Conservation (phyloP, 2,113 vertebrate genomes). For the Columbina picui region DNA sequence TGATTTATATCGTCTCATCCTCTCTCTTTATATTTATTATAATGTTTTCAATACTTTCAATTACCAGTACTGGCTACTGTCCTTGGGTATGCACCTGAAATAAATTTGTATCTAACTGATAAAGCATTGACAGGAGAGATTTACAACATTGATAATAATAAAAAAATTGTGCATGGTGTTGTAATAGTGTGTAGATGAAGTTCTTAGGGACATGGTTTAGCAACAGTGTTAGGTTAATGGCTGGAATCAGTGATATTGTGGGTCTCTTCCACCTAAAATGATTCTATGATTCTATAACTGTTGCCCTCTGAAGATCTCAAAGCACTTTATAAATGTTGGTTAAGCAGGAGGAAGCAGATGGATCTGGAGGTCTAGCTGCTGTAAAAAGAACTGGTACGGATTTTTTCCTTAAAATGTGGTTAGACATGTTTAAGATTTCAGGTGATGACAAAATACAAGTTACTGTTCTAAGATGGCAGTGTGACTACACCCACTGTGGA, state of each 20-base stretch:
- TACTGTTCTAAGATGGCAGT: neutral
- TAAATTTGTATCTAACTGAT: constrained; percentile 12
- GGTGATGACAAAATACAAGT: neutral
- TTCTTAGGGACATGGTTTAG: too few species aligned
- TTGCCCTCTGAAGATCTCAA: neutral
- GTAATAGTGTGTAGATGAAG: too few species aligned
- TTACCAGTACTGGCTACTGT: constrained; percentile 21
- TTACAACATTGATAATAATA: neutral
- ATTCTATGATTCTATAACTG: neutral
- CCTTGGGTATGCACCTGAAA: constrained; percentile 8
- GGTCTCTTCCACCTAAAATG: too few species aligned
- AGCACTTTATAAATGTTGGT: neutral
- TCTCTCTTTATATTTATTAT: constrained; percentile 17
- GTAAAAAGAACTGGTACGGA: neutral
- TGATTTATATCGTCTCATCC: constrained; percentile 22
- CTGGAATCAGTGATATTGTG: too few species aligned
- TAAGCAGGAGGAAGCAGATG: neutral
- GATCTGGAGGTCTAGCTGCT: neutral
- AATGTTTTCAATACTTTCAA: constrained; percentile 28
- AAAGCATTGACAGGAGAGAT: neutral
- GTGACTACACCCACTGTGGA: neutral
- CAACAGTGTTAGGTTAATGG: too few species aligned
- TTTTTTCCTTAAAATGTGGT: neutral
- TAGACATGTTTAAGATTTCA: neutral
- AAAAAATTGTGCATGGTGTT: neutral